Evolutionary conservation across 2,797 vertebrate genomes (phyloP), one percentile per base, ranked within the genome.

Genomic region (Ispidina picta): DNA sequence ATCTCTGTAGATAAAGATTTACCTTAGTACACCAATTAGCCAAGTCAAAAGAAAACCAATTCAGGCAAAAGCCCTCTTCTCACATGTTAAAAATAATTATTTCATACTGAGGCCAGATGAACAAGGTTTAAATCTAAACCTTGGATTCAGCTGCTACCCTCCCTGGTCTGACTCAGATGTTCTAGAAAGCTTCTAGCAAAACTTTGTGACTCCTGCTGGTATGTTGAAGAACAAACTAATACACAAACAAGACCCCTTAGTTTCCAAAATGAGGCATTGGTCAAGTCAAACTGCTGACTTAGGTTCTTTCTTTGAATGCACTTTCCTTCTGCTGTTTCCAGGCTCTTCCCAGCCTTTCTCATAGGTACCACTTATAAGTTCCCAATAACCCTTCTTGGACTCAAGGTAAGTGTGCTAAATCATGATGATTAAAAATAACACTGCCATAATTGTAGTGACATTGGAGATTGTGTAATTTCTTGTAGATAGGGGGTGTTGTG

Each of bases 401-500:
- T 0, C 62, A 35, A 66, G 12, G 25, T 6, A 70, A 91, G 29
- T 6, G 12, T 0, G 0, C 33, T 91, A 58, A 92, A 59, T 12
- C 35, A 18, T 0, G 0, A 35, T 3, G 0, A 63, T 75, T 94
- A 52, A 89, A 94, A 86, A 21, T 62, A 25, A 84, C 75, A 80
- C n/a, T 85, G 70, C 37, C 49, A 75, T 44, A 94, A 86, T 12
- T 58, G 49, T 65, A 79, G 69, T 23, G 68, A 5, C 86, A 94
- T 74, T 92, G 74, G 74, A 52, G 78, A 64, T 87, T 88, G 78
- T 46, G 85, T 64, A 95, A 96, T 55, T 58, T 83, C 48, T 63
- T 51, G 19, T 29, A 59, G 44, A 25, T 29, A 19, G 15, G 51
- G 13, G 12, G 10, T 39, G 51, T 12, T 1, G 31, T 2, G 44